These are phyloP conservation scores for Lepidostoma basale DNA, from an alignment of 1,140 invertebrate genomes.

Conservation along the genomic window DNA sequence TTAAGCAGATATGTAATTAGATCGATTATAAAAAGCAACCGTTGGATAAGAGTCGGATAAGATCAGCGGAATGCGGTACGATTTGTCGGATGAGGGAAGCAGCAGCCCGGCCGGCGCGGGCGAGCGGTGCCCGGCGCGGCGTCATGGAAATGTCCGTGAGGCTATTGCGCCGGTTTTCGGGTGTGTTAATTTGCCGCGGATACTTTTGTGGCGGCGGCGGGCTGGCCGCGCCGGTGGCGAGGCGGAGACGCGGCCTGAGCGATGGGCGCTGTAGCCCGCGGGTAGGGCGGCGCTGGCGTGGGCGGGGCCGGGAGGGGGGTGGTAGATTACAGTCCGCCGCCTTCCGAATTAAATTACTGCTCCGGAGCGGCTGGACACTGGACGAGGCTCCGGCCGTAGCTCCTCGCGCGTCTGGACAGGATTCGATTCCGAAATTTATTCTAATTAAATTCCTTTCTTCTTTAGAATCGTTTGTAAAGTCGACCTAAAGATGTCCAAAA, in stretches of 20 bases:
- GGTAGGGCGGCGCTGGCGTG: conserved; percentile 13
- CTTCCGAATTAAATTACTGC: conserved; percentile 45
- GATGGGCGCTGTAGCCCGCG: conserved; percentile 2
- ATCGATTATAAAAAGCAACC: conserved; percentile 42
- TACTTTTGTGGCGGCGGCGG: neutral
- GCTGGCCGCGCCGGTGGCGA: neutral
- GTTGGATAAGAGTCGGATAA: conserved; percentile 41
- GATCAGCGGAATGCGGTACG: conserved; percentile 39
- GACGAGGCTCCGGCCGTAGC: neutral
- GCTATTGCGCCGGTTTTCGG: neutral
- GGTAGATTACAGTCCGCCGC: conserved; percentile 45
- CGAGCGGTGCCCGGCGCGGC: neutral
- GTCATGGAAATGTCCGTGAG: neutral
- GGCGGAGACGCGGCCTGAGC: conserved; percentile 8
- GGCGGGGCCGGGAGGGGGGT: conserved; percentile 15
- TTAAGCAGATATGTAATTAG: conserved; percentile 38
- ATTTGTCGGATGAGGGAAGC: conserved; percentile 17
- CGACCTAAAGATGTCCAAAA: neutral
- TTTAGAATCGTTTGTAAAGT: neutral
- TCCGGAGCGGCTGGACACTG: neutral
- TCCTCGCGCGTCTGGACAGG: neutral
- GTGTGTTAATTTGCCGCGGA: neutral
- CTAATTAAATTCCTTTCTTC: no score
- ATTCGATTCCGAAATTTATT: neutral
- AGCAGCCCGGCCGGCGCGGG: neutral